Evolutionary conservation across 2,888 invertebrate species (phyloP).

Genomic region (Cheilosia scutellata): DNA sequence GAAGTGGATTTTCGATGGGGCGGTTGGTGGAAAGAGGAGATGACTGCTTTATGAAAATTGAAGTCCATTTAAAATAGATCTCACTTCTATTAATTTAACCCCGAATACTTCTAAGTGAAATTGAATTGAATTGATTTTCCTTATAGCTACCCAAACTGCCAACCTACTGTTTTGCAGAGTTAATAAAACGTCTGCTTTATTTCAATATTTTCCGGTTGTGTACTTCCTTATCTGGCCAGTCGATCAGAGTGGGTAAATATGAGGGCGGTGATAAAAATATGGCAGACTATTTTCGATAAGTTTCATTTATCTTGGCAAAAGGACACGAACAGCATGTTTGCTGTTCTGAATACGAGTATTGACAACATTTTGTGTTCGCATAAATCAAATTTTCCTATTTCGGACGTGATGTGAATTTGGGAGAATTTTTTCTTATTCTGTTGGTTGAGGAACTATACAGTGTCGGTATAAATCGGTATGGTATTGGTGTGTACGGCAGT

Average conservation of each 20-base stretch:
- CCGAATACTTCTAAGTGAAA: slow-evolving; percentile 57
- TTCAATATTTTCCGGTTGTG: slow-evolving; percentile 46
- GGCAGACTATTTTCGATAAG: slow-evolving; percentile 47
- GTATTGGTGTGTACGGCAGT: not conserved
- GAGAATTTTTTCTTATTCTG: not conserved
- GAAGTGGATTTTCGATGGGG: slow-evolving; percentile 63
- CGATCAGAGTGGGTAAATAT: slow-evolving; percentile 43
- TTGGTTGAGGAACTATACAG: not conserved
- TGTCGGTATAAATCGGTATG: slow-evolving; percentile 15
- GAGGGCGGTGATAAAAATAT: slow-evolving; percentile 18
- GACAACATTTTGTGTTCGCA: slow-evolving; percentile 57
- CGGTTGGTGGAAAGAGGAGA: slow-evolving; percentile 9
- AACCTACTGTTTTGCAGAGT: not conserved
- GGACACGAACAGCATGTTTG: slow-evolving; percentile 64
- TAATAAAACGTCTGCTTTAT: slow-evolving; percentile 37
- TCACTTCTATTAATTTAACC: slow-evolving; percentile 64
- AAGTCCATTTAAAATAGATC: slow-evolving; percentile 70
- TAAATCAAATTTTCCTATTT: slow-evolving; percentile 64
- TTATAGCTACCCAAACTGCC: slow-evolving; percentile 6
- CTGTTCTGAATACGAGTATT: slow-evolving; percentile 40
- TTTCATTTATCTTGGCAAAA: slow-evolving; percentile 47
- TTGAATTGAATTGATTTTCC: slow-evolving; percentile 73
- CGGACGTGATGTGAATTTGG: slow-evolving; percentile 63
- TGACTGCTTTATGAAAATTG: slow-evolving; percentile 65
- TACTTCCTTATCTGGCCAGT: slow-evolving; percentile 15